These are phyloP conservation scores for Netelia virgata DNA, from an alignment of 2,888 invertebrate species.

Conservation along the genomic window DNA sequence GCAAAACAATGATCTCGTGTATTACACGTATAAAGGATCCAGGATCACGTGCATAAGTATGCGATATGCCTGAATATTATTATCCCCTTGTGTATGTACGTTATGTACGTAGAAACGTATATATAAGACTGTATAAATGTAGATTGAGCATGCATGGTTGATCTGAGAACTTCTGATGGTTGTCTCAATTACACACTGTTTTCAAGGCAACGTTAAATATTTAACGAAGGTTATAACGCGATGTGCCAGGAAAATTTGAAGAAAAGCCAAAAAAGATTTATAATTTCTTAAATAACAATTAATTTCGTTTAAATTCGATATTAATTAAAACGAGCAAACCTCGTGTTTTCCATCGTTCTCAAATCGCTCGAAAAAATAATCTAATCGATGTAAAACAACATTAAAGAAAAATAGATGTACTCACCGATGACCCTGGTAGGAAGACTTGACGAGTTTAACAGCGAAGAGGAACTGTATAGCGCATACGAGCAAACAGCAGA, in stretches of 20 bases:
- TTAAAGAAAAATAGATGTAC: conserved; percentile 51
- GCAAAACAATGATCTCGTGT: conserved; percentile 69
- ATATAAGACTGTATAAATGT: conserved; percentile 51
- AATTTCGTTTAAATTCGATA: too few relatives aligned
- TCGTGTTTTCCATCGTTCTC: not conserved
- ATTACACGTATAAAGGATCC: conserved; percentile 23
- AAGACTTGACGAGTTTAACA: conserved; percentile 95
- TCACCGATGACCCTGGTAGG: conserved; percentile 86
- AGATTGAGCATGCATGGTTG: conserved; percentile 77
- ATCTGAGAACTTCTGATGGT: conserved; percentile 66
- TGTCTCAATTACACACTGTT: conserved; percentile 56
- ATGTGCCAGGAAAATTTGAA: not conserved
- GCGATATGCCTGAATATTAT: conserved; percentile 7
- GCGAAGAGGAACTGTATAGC: conserved; percentile 97
- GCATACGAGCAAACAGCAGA: conserved; percentile 96
- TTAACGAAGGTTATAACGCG: conserved; percentile 12
- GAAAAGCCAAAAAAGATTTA: too few relatives aligned
- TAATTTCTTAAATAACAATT: too few relatives aligned
- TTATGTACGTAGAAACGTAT: conserved; percentile 17
- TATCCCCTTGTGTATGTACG: not conserved
- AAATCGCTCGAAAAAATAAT: not conserved
- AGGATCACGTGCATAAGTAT: conserved; percentile 56
- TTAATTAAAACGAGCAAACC: too few relatives aligned
- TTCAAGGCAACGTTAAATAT: conserved; percentile 54
- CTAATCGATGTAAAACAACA: not conserved